Evolutionary conservation across 1,140 invertebrate species (phyloP).

Genomic region (Macrotrachela quadricornifera): DNA sequence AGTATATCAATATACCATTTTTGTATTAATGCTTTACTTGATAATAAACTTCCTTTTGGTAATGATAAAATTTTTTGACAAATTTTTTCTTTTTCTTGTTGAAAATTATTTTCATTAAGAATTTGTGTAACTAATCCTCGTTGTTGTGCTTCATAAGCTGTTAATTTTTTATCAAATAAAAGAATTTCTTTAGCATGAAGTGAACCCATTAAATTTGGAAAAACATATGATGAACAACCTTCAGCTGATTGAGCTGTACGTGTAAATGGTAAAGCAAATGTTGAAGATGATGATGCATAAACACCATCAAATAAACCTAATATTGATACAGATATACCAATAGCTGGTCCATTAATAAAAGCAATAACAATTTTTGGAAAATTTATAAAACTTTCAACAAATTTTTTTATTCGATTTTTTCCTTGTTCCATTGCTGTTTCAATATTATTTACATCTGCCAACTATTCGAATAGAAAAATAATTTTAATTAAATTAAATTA

Average conservation of each 20-base stretch:
- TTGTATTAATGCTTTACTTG: neutral
- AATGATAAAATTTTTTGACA: constrained; percentile 14
- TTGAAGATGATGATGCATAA: constrained; percentile 51
- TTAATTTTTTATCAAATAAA: constrained; percentile 53
- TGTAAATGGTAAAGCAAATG: constrained; percentile 63
- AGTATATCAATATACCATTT: constrained; percentile 20
- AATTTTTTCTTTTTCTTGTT: constrained; percentile 15
- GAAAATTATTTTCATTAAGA: constrained; percentile 35
- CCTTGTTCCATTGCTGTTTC: too few relatives aligned
- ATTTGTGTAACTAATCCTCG: constrained; percentile 49
- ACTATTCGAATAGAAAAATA: too few relatives aligned
- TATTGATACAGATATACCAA: constrained; percentile 64
- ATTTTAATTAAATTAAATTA: too few relatives aligned
- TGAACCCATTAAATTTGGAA: constrained; percentile 35
- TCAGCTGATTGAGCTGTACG: constrained; percentile 55
- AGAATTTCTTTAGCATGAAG: constrained; percentile 53
- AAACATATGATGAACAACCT: constrained; percentile 57
- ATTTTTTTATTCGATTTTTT: too few relatives aligned
- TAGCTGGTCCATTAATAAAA: constrained; percentile 70
- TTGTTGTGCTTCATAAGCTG: constrained; percentile 47
- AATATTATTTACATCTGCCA: too few relatives aligned
- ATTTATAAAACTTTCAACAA: constrained; percentile 42
- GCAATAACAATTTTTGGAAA: constrained; percentile 70
- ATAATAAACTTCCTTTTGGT: constrained; percentile 13
- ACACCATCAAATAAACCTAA: constrained; percentile 65